A percentile compares a stretch with the other conserved stretches of the same genome.
Conservation (phyloP, 2,888 invertebrate species). For the Maniola hyperantus region DNA sequence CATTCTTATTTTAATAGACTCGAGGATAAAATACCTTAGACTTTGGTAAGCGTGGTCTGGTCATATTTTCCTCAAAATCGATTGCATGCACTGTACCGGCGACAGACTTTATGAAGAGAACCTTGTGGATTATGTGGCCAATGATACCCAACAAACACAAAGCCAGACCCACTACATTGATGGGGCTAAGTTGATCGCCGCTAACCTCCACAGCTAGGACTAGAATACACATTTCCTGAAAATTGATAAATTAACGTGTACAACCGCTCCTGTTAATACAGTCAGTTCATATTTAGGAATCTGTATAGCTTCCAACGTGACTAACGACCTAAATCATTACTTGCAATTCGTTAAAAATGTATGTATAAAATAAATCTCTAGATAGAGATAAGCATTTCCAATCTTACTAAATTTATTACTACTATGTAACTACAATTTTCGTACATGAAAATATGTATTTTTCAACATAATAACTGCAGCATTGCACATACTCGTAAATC, state of each 20-base stretch:
- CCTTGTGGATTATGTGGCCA: conserved; percentile 91
- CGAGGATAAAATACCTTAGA: conserved; percentile 27
- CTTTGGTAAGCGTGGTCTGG: conserved; percentile 44
- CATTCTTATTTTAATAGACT: background rate
- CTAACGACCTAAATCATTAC: too few species aligned
- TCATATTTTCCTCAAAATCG: conserved; percentile 50
- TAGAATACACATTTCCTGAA: conserved; percentile 96
- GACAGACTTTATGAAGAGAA: conserved; percentile 61
- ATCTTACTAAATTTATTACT: too few species aligned
- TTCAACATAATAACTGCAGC: too few species aligned
- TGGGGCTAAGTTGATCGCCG: conserved; percentile 90
- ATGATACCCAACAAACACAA: conserved; percentile 95
- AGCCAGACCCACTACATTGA: conserved; percentile 93
- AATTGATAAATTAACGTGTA: conserved; percentile 39
- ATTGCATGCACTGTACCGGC: conserved; percentile 58
- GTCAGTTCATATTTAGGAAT: too few species aligned
- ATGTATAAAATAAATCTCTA: too few species aligned
- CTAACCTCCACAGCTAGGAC: conserved; percentile 93
- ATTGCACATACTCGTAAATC: too few species aligned
- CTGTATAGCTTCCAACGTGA: too few species aligned
- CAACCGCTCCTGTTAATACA: too few species aligned
- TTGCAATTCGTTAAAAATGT: too few species aligned
- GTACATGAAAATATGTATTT: too few species aligned
- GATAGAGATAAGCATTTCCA: too few species aligned
- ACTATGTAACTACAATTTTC: too few species aligned